Evolutionary conservation across 2,113 vertebrate species (phyloP), one percentile per base, ranked within the genome.

Genomic region (Hippocampus zosterae): DNA sequence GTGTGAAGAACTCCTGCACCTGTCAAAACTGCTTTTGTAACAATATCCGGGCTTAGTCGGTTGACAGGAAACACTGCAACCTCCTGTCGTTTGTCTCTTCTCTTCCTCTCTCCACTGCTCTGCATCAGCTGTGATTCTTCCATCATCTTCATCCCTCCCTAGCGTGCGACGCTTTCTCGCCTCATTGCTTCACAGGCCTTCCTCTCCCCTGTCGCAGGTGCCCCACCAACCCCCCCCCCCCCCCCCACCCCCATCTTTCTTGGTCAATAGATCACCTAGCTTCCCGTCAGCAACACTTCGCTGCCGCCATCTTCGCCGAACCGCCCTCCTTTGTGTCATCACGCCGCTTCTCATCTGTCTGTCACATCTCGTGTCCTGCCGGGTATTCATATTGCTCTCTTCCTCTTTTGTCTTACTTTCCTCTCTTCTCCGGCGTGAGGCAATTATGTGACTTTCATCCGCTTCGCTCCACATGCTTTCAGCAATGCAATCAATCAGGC

Each of bases 141-240:
- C 78, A 87, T 90, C 89, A 85, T 76, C 79, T 82, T 75, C 75
- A 88, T 81, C 74, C 79, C 75, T 85, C 87, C 78, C 85, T 64
- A 44, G 86, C 81, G 86, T 77, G 79, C 81, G 66, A 74, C 84
- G 81, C 79, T 87, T 89, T 83, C 81, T 87, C 77, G 78, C 83
- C 84, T 88, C 84, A 85, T 86, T 66, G 80, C 87, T 65, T 84
- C 76, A 74, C 76, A 72, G 56, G 41, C 63, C 57, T 71, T 12
- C 23, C 48, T 60, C 65, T 44, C 50, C 63, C 73, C 50, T 23
- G 16, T 33, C 50, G 42, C 65, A 27, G 12, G 41, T n/a, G 61
- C 8, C 48, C 29, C 67, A 29, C 42, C 50, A 37, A 23, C 25
- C 40, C 56, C 42, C 46, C 8, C 25, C 40, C 56, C 42, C 46